Evolutionary conservation across 2,888 invertebrate genomes (phyloP), one percentile per base, ranked within the genome.

Genomic region (Leptinotarsa tumamoca): DNA sequence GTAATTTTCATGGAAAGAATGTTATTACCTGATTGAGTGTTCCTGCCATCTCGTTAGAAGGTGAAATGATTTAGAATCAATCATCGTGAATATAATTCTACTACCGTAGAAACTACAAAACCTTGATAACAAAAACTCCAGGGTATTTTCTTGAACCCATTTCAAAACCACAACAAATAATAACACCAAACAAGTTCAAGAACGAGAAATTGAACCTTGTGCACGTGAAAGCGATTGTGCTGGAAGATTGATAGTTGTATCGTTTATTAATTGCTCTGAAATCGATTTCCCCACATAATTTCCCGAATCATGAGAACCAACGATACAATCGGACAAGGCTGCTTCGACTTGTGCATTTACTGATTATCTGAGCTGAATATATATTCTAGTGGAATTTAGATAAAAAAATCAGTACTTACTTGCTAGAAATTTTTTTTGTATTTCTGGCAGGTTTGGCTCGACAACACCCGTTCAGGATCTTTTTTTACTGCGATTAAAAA

Each of bases 121-220:
- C 27, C 50, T 49, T 52, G 54, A 49, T 51, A 17, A 15, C 17
- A 50, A 17, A 17, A 67, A 17, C 4, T 63, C 4, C 63, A 7
- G 17, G 27, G 33, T 33, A 33, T 63, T 43, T 5, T 33, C 63
- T 63, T 63, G 17, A 61, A 61, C 21, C 3, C 63, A 10, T 63
- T 63, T 18, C 63, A 63, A 63, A 63, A 18, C 4, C 13, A 23
- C 33, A 63, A 63, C 13, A 63, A 43, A 63, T n/a, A 10, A 63
- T 63, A 63, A 63, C 43, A 33, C 43, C 4, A n/a, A 27, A 17
- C 33, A 43, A 63, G 63, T 63, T 43, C 63, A 63, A n/a, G 63
- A 63, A 5, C 63, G n/a, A 17, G n/a, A 33, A 63, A n/a, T 7
- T 21, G 23, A 23, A 58, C 58, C 58, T 58, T 58, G 58, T 23